Evolutionary conservation across 1,140 invertebrate species (phyloP).

Genomic region (Brachionus sp.): DNA sequence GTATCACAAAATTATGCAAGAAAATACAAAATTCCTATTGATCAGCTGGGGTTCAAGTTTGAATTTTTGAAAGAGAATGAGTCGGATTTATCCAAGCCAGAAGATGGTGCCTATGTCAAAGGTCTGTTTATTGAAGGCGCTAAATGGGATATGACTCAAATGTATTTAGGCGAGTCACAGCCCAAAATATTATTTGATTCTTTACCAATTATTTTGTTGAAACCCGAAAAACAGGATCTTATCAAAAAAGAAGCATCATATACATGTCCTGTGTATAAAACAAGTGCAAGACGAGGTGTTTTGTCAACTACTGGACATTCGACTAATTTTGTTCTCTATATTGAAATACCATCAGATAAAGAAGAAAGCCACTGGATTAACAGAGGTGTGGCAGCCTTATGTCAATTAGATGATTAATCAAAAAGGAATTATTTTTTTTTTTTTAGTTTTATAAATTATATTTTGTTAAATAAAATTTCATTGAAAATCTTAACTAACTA

Average conservation of each 20-base stretch:
- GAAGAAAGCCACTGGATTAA: constrained; percentile 79
- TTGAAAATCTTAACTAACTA: too few relatives aligned
- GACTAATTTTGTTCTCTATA: constrained; percentile 84
- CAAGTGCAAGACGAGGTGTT: constrained; percentile 73
- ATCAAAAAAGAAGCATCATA: constrained; percentile 66
- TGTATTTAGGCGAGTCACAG: constrained; percentile 7
- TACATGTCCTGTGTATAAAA: constrained; percentile 83
- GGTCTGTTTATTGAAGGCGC: constrained; percentile 91
- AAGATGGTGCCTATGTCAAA: constrained; percentile 56
- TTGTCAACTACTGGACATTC: constrained; percentile 87
- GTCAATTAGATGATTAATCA: constrained; percentile 22
- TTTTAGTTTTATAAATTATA: constrained; percentile 7
- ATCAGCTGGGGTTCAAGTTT: constrained; percentile 59
- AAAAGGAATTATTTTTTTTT: neutral
- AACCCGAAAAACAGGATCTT: constrained; percentile 60
- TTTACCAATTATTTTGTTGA: constrained; percentile 52
- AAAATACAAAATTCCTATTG: constrained; percentile 61
- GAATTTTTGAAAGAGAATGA: constrained; percentile 57
- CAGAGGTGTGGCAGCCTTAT: constrained; percentile 60
- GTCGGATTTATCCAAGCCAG: constrained; percentile 55
- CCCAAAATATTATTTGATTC: constrained; percentile 53
- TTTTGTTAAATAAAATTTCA: neutral
- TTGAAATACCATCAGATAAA: constrained; percentile 69
- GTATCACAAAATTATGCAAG: constrained; percentile 61
- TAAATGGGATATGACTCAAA: constrained; percentile 68